phyloP scores from a whole-genome alignment of 2,888 invertebrate species.

The Tenthredo notha region DNA sequence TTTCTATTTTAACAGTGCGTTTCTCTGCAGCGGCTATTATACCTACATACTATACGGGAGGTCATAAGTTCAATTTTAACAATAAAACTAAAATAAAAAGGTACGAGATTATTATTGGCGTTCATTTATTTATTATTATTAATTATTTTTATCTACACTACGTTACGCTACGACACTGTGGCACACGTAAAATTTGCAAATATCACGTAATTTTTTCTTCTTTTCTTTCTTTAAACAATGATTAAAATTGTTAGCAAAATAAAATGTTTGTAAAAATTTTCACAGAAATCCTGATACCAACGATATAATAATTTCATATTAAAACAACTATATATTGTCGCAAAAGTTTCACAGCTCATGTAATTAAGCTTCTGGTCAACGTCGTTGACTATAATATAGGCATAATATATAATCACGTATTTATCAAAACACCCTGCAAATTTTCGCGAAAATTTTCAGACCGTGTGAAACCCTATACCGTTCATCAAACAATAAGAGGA shows the following conservation, averaged over 20 bases:
- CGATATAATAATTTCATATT: not conserved
- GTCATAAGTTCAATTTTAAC: slow-evolving; percentile 17
- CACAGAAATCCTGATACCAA: not conserved
- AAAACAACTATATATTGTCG: not conserved
- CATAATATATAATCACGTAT: not conserved
- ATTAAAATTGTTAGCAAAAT: not conserved
- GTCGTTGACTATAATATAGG: not conserved
- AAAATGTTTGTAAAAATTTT: not conserved
- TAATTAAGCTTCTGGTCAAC: not conserved
- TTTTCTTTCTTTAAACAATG: not conserved
- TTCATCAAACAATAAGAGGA: slow-evolving; percentile 61
- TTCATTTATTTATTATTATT: not conserved
- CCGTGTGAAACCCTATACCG: slow-evolving; percentile 54
- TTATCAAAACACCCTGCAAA: not conserved
- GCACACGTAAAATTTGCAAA: too few species aligned
- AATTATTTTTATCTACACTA: not conserved
- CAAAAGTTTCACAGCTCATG: not conserved
- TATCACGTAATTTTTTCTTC: too few species aligned
- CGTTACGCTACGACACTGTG: too few species aligned
- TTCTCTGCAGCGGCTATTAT: not conserved
- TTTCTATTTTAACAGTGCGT: slow-evolving; percentile 17
- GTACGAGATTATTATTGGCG: not conserved
- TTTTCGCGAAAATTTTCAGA: not conserved
- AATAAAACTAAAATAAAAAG: slow-evolving; percentile 4
- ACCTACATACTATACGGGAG: not conserved